These are phyloP conservation scores for Eueremaeus valkanovi DNA, from an alignment of 2,888 invertebrate genomes.

Conservation along the genomic window DNA sequence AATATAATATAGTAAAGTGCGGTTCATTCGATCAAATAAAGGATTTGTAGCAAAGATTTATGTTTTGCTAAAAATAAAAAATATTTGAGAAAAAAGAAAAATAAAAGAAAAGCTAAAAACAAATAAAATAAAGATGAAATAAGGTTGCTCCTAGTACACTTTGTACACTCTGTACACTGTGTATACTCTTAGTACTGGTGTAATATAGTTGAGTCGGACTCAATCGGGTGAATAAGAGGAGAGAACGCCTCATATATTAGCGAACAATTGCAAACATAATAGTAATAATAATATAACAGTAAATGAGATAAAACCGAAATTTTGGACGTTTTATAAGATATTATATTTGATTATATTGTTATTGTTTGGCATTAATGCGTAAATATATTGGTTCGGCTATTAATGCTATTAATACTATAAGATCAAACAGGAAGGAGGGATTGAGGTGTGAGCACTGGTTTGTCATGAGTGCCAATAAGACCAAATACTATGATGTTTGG, in stretches of 20 bases:
- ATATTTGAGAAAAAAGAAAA: no score
- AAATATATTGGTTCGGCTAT: constrained; percentile 15
- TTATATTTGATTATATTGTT: not conserved
- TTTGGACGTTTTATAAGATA: not conserved
- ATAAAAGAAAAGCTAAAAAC: not conserved
- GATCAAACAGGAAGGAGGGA: constrained; percentile 29
- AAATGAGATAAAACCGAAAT: not conserved
- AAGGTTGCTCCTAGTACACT: not conserved
- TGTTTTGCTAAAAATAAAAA: no score
- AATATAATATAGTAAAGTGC: not conserved
- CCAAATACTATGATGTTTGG: constrained; percentile 27
- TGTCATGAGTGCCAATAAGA: constrained; percentile 32
- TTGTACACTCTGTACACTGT: no score
- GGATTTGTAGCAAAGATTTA: not conserved
- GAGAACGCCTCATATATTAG: not conserved
- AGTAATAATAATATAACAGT: no score
- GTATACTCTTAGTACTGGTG: no score
- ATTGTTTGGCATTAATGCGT: not conserved
- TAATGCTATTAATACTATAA: no score
- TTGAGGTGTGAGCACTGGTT: constrained; percentile 35
- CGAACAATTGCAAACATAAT: not conserved
- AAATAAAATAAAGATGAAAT: not conserved
- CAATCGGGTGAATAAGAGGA: not conserved
- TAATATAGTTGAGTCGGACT: not conserved
- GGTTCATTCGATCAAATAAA: not conserved